Conservation (phyloP, 1,140 invertebrate genomes). For the Pemphigus obesinymphae region DNA sequence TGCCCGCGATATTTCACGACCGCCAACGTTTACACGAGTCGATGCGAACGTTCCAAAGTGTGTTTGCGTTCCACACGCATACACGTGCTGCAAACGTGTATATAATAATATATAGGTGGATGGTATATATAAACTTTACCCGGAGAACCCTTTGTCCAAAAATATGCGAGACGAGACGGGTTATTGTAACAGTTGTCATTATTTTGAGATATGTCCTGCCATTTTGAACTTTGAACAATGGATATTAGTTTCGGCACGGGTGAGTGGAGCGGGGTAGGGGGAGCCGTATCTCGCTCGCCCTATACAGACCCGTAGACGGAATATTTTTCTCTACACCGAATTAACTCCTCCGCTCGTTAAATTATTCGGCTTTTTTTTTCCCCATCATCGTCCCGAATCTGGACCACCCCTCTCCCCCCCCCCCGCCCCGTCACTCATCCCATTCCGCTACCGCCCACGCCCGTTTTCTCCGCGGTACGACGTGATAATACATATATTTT, state of each 20-base stretch:
- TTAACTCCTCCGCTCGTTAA: neutral
- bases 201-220: constrained; percentile 26
- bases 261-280: too few species aligned
- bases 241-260: constrained; percentile 13
- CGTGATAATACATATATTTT: too few species aligned
- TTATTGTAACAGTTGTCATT: constrained; percentile 34
- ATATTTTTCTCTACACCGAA: neutral
- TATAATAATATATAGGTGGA: neutral
- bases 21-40: neutral
- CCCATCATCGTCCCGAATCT: too few species aligned
- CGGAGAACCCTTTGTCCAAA: constrained; percentile 17
- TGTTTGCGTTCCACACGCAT: neutral
- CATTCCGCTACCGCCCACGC: too few species aligned
- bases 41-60: neutral
- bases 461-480: neutral
- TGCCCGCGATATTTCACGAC: neutral
- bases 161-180: neutral
- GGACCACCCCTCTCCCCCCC: too few species aligned
- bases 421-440: too few species aligned
- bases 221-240: constrained; percentile 21
- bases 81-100: neutral
- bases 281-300: too few species aligned
- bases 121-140: constrained; percentile 30
- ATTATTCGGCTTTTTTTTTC: too few species aligned
- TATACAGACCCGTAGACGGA: neutral